Conservation (phyloP, 2,888 invertebrate species). For the Agonopterix alstromeriana region DNA sequence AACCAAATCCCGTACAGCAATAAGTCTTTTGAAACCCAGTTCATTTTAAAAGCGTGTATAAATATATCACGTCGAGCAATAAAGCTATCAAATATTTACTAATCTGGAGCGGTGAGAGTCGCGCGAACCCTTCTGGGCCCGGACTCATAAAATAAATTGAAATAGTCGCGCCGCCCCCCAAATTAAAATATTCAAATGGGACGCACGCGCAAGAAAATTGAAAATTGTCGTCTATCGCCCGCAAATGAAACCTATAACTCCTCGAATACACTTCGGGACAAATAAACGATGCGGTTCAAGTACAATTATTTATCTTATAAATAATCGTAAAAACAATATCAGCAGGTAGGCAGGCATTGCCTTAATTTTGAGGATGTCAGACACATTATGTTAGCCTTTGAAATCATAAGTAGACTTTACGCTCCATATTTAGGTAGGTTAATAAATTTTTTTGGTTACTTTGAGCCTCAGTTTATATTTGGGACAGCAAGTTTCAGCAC, state of each 20-base stretch:
- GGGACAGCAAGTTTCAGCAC: too few relatives aligned
- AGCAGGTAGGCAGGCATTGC: too few relatives aligned
- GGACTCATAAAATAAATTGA: conserved; percentile 77
- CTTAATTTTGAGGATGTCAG: too few relatives aligned
- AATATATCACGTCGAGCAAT: conserved; percentile 70
- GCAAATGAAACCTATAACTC: conserved; percentile 77
- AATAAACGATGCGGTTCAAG: conserved; percentile 15
- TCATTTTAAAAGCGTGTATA: conserved; percentile 60
- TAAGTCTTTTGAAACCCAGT: conserved; percentile 24
- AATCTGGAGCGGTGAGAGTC: conserved; percentile 70
- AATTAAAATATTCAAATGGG: conserved; percentile 78
- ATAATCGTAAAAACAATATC: too few relatives aligned
- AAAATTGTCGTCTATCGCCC: conserved; percentile 78
- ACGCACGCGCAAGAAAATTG: conserved; percentile 78
- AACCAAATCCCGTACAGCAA: neutral
- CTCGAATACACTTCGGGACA: conserved; percentile 54
- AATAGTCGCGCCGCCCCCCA: conserved; percentile 77
- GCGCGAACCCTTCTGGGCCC: conserved; percentile 68
- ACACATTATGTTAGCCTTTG: too few relatives aligned
- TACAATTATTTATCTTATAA: neutral
- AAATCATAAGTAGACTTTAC: too few relatives aligned
- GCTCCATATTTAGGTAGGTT: too few relatives aligned
- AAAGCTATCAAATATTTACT: conserved; percentile 77
- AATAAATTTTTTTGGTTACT: too few relatives aligned
- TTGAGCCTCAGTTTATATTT: too few relatives aligned